A percentile compares a stretch with the other conserved stretches of the same genome.
phyloP scores from a whole-genome alignment of 2,113 vertebrate genomes.

The Crypturellus undulatus region DNA sequence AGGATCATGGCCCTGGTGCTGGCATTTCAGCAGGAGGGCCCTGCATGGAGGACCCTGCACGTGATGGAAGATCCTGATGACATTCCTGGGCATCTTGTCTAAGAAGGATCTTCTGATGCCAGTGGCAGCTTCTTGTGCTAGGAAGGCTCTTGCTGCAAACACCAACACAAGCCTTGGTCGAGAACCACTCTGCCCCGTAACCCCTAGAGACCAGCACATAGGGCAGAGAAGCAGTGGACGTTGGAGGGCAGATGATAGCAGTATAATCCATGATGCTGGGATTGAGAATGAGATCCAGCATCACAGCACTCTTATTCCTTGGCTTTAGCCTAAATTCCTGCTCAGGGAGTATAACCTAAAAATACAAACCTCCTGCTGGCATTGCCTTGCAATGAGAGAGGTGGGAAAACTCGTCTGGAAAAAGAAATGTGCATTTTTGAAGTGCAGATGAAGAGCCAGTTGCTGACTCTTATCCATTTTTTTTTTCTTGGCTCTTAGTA shows the following conservation, averaged over 20 bases:
- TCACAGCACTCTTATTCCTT: background rate
- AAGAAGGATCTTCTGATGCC: background rate
- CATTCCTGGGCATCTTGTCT: background rate
- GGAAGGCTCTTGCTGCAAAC: background rate
- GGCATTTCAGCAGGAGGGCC: background rate
- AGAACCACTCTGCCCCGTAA: background rate
- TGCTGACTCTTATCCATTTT: background rate
- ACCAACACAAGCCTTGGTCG: background rate
- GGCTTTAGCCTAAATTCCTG: background rate
- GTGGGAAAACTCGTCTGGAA: background rate
- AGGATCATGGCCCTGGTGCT: background rate
- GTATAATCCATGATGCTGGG: background rate
- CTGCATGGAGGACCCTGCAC: background rate
- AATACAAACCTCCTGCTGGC: background rate
- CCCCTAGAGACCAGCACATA: background rate
- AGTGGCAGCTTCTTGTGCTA: background rate
- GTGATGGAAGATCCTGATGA: accelerated
- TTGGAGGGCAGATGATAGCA: background rate
- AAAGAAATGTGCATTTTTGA: background rate
- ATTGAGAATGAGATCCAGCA: background rate
- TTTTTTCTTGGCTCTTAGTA: background rate
- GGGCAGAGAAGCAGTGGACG: background rate
- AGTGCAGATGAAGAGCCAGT: background rate
- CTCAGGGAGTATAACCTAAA: background rate
- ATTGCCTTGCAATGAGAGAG: background rate